phyloP scores from a whole-genome alignment of 2,888 invertebrate genomes.

The Pristionchus exspectatus region DNA sequence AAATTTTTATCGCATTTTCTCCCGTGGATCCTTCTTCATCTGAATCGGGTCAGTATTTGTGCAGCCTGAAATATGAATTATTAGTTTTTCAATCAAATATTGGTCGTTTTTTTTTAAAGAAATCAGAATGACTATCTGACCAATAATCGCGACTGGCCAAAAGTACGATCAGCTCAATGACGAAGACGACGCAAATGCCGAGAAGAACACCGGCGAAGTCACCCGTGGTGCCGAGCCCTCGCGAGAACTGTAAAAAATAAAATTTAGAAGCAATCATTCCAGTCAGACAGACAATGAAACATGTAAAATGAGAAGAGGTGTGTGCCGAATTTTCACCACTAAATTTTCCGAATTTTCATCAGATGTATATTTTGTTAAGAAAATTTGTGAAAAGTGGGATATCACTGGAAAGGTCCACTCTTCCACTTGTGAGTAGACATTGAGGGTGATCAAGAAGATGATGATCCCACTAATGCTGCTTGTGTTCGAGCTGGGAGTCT shows the following conservation, averaged over 20 bases:
- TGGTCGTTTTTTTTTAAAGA: too few relatives aligned
- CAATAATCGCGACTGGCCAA: neutral
- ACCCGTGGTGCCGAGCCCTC: neutral
- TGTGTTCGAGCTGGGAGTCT: too few relatives aligned
- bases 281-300: neutral
- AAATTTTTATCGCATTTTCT: neutral
- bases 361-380: neutral
- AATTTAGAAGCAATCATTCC: neutral
- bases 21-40: neutral
- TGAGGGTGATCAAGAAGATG: neutral
- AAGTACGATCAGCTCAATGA: neutral
- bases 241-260: constrained; percentile 12
- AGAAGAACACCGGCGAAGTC: constrained; percentile 9
- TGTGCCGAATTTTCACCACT: neutral
- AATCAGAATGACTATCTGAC: neutral
- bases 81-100: too few relatives aligned
- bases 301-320: neutral
- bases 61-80: neutral
- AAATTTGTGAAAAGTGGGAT: neutral
- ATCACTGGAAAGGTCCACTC: constrained; percentile 10
- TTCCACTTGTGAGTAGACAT: neutral
- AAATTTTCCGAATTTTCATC: too few relatives aligned
- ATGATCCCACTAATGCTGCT: neutral
- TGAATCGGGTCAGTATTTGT: neutral
- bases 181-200: neutral